These are phyloP conservation scores for Xenopus borealis DNA, from an alignment of 2,113 vertebrate species.

Conservation along the genomic window DNA sequence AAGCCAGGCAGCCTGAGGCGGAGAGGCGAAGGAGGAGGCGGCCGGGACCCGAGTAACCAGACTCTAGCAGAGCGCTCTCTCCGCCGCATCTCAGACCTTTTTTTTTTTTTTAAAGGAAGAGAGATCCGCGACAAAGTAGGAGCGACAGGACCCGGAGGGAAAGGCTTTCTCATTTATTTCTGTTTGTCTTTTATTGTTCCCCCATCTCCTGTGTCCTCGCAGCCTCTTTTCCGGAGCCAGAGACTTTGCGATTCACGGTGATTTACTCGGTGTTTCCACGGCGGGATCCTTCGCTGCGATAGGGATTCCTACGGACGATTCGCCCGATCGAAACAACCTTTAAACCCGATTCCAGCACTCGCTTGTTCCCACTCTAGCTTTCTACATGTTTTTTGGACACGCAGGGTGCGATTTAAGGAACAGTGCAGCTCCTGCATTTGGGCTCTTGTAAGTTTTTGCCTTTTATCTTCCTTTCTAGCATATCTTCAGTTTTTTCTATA, in stretches of 20 bases:
- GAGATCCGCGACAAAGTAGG: neutral
- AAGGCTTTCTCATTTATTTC: conserved; percentile 1
- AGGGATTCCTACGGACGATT: neutral
- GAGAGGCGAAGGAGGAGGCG: conserved; percentile 51
- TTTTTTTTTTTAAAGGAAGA: too few relatives aligned
- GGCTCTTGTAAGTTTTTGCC: conserved; percentile 42
- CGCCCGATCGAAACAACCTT: neutral
- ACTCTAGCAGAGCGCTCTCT: neutral
- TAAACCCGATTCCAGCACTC: neutral
- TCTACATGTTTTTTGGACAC: conserved; percentile 27
- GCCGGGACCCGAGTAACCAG: conserved; percentile 12
- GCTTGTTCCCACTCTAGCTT: neutral
- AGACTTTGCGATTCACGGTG: neutral
- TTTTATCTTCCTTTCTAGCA: neutral
- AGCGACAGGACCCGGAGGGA: neutral
- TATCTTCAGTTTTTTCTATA: neutral
- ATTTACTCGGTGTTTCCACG: neutral
- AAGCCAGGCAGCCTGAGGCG: neutral
- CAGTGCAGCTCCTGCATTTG: conserved; percentile 41
- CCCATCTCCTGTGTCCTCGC: conserved; percentile 6
- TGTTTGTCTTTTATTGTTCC: conserved; percentile 14
- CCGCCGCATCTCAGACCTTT: neutral
- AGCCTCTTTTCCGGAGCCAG: conserved; percentile 40
- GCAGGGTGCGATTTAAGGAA: conserved; percentile 20
- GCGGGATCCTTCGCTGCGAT: neutral